Evolutionary conservation across 2,113 vertebrate species (phyloP).

Genomic region (Alethe diademata): DNA sequence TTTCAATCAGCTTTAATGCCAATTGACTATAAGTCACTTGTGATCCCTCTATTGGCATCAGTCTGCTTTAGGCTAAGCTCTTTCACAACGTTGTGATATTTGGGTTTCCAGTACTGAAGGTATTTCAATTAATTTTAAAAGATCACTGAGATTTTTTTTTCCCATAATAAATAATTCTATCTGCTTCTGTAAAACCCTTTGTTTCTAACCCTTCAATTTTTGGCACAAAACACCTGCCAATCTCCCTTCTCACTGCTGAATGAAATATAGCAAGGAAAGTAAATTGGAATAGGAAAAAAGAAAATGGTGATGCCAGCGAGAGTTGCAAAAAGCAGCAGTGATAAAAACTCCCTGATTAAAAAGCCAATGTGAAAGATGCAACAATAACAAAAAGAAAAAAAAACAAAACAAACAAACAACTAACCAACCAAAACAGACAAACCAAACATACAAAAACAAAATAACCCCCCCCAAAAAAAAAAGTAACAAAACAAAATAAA

Average conservation of each 20-base stretch:
- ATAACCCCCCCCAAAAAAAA: accelerated
- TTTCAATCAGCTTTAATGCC: constrained; percentile 39
- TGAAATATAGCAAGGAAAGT: neutral
- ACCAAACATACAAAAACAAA: neutral
- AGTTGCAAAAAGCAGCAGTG: neutral
- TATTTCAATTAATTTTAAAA: constrained; percentile 57
- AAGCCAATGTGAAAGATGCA: neutral
- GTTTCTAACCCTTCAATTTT: constrained; percentile 11
- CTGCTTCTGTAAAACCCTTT: neutral
- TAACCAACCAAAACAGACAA: neutral
- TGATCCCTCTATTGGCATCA: constrained; percentile 36
- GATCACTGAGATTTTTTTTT: neutral
- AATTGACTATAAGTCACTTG: constrained; percentile 53
- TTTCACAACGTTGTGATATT: constrained; percentile 27
- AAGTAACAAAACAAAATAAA: too few relatives aligned
- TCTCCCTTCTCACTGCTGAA: neutral
- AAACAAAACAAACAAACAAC: neutral
- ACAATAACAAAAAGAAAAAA: neutral
- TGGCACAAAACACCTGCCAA: constrained; percentile 7
- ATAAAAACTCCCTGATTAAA: neutral
- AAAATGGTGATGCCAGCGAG: neutral
- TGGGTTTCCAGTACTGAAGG: neutral
- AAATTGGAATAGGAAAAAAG: neutral
- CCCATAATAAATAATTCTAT: constrained; percentile 29
- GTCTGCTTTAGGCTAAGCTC: constrained; percentile 38